Base-by-base conservation (phyloP, 2,797 vertebrate species). In the Microctenopoma steveboyesi region DNA sequence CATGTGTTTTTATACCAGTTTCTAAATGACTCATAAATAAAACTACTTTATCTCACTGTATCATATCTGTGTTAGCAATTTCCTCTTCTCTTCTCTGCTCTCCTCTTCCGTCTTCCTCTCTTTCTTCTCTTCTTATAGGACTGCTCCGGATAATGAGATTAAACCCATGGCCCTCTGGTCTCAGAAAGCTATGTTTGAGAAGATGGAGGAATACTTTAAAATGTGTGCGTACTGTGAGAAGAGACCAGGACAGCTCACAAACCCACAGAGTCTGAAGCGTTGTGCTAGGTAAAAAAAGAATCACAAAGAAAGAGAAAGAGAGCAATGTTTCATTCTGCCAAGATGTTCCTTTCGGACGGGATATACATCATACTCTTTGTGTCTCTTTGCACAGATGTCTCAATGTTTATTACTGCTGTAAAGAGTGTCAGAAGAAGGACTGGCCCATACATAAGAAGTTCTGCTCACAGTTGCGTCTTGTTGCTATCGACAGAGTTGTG, bases 181-280 rank as follows among this genome's bases (percentile, higher is more conserved):
- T 0, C 95, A 94, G 78, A 95, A 94, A 3, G 96, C 97, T 77
- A 99, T 98, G 96, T 98, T 99, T 84, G 94, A 96, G 84, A 97
- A 94, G 80, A 95, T 99, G 95, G 97, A 98, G 75, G 96, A 97
- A 59, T 96, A 96, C 0, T 99, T 94, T 79, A 93, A 93, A 79
- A 92, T 97, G 70, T 99, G 97, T 0, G 91, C 92, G 0, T 62
- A 83, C 51, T 99, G 97, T 84, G 95, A 92, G 80, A 95, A 92
- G 73, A 89, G 92, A 18, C 94, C 96, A 0, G 70, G 82, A 54
- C 89, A 92, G 0, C 89, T 96, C 2, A 81, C 93, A 0, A 85
- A 94, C 22, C 82, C 93, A 4, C 93, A 88, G 82, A 90, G 78
- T 69, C 93, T 99, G 16, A 95, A 95, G 35, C 94, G 95, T 7